phyloP scores from a whole-genome alignment of 1,140 invertebrate genomes.

The Thalassaphorura encarpata region DNA sequence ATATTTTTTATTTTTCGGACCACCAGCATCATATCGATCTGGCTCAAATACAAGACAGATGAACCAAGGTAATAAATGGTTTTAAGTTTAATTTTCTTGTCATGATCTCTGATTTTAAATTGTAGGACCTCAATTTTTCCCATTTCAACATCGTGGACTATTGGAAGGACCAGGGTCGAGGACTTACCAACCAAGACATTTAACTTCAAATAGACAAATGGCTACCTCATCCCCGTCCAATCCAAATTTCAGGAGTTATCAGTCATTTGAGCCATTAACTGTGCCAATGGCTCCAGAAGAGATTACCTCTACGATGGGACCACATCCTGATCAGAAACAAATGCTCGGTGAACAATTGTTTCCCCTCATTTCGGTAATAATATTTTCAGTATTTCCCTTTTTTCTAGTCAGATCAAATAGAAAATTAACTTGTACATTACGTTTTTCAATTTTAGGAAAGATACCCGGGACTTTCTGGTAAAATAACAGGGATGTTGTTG shows the following conservation, averaged over 20 bases:
- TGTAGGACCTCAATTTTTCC: too few species aligned
- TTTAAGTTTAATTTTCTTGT: too few species aligned
- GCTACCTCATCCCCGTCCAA: too few species aligned
- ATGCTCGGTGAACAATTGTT: constrained; percentile 97
- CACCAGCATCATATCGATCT: too few species aligned
- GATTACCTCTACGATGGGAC: constrained; percentile 88
- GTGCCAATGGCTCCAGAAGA: constrained; percentile 89
- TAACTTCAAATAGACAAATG: constrained; percentile 47
- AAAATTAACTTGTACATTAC: neutral
- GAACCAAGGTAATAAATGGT: too few species aligned
- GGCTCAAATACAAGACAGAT: too few species aligned
- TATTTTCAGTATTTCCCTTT: neutral
- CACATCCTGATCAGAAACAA: constrained; percentile 93
- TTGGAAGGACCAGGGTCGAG: constrained; percentile 37
- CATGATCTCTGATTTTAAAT: too few species aligned
- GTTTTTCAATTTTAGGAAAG: constrained; percentile 48
- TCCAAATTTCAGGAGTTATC: too few species aligned
- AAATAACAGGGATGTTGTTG: constrained; percentile 99
- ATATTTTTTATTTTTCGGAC: too few species aligned
- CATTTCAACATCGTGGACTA: too few species aligned
- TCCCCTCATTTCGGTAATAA: constrained; percentile 79
- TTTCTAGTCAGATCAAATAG: neutral
- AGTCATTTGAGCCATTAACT: too few species aligned
- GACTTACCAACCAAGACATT: constrained; percentile 8
- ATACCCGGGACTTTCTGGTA: constrained; percentile 87